Conservation (phyloP, 2,888 invertebrate genomes). For the Thymelicus lineola region DNA sequence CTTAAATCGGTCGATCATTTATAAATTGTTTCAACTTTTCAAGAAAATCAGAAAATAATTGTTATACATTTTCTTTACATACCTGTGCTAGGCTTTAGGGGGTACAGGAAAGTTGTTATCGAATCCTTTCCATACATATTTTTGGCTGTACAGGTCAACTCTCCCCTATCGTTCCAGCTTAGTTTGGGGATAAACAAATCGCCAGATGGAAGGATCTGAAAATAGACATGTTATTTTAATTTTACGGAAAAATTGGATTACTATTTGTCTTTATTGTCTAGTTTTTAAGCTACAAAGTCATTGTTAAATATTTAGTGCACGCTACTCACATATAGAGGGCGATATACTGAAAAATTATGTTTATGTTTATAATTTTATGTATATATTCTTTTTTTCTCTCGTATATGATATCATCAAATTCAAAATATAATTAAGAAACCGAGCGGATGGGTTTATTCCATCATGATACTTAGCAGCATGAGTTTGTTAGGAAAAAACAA, state of each 20-base stretch:
- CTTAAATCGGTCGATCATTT: background rate
- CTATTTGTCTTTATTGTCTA: too few species aligned
- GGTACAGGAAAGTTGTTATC: slow-evolving; percentile 90
- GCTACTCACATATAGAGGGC: slow-evolving; percentile 2
- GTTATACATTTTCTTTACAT: background rate
- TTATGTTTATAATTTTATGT: too few species aligned
- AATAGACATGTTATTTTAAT: background rate
- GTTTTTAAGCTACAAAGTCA: background rate
- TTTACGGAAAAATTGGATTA: background rate
- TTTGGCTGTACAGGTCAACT: slow-evolving; percentile 90
- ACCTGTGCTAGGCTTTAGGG: slow-evolving; percentile 64
- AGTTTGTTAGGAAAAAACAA: too few species aligned
- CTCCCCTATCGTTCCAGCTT: slow-evolving; percentile 93
- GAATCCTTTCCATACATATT: slow-evolving; percentile 87
- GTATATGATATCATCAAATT: too few species aligned
- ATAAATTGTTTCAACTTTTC: background rate
- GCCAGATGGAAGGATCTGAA: slow-evolving; percentile 88
- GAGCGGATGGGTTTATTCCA: too few species aligned
- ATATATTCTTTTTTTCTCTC: too few species aligned
- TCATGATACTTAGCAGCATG: too few species aligned
- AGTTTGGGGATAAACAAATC: slow-evolving; percentile 90
- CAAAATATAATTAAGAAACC: too few species aligned
- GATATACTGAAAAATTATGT: background rate
- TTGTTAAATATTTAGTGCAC: background rate
- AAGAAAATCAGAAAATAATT: background rate